phyloP scores from a whole-genome alignment of 2,113 vertebrate species.

The Elephantulus edwardii region DNA sequence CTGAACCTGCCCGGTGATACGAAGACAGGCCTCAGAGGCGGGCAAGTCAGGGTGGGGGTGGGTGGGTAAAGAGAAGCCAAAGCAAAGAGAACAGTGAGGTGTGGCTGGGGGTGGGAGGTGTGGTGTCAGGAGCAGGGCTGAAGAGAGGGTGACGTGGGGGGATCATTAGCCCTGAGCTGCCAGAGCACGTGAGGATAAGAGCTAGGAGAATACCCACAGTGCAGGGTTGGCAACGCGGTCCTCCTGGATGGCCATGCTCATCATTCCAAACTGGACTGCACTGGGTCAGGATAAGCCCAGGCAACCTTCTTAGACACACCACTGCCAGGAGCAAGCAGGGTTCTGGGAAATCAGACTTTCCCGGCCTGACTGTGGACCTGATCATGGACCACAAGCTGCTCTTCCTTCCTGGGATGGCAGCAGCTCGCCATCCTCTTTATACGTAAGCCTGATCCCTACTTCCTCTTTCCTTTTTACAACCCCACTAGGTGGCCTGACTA shows the following conservation, averaged over 20 bases:
- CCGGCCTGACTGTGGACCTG: conserved; percentile 73
- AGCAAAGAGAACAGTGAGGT: background rate
- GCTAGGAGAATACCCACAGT: background rate
- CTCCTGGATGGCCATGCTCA: fast-evolving
- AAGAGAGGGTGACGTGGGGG: fast-evolving
- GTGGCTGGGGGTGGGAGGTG: fast-evolving
- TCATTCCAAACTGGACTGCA: fast-evolving
- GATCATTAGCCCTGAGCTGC: background rate
- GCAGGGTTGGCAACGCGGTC: background rate
- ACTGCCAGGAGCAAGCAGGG: conserved; percentile 48
- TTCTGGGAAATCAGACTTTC: conserved; percentile 58
- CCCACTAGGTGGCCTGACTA: fast-evolving
- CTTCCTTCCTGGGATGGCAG: conserved; percentile 21
- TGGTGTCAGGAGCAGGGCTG: background rate
- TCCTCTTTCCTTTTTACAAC: background rate
- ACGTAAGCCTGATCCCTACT: conserved; percentile 47
- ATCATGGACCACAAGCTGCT: conserved; percentile 41
- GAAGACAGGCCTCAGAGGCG: background rate
- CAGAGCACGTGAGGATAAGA: fast-evolving
- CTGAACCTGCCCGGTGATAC: fast-evolving
- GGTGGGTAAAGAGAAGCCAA: background rate
- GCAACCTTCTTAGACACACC: conserved; percentile 36
- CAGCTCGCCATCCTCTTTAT: conserved; percentile 6
- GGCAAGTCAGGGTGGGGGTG: background rate
- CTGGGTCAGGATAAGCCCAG: background rate